phyloP scores from a whole-genome alignment of 2,113 vertebrate species.

The Melanocharis versteri region DNA sequence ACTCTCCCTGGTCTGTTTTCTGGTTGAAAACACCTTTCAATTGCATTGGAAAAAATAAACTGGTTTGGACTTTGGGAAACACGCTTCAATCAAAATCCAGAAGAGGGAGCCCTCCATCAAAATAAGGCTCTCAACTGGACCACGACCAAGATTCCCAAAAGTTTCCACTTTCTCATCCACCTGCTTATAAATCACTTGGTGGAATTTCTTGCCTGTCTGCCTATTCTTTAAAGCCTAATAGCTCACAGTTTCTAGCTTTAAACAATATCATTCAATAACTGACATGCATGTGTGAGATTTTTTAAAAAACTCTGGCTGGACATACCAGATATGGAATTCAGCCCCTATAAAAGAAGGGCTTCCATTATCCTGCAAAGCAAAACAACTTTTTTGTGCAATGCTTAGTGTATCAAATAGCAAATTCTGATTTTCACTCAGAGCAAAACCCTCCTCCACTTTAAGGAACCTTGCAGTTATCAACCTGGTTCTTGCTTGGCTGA shows the following conservation, averaged over 20 bases:
- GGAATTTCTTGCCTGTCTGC: constrained; percentile 50
- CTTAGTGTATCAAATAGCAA: not conserved
- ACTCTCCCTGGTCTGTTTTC: not conserved
- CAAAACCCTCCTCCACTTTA: not conserved
- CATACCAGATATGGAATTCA: not conserved
- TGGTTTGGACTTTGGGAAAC: not conserved
- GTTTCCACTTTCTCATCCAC: constrained; percentile 53
- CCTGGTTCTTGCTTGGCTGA: not conserved
- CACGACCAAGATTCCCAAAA: not conserved
- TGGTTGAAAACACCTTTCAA: not conserved
- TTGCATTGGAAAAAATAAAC: not conserved
- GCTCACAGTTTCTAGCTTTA: constrained; percentile 21
- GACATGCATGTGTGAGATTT: not conserved
- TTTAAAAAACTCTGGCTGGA: not conserved
- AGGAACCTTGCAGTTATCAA: not conserved
- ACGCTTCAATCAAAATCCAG: constrained; percentile 22
- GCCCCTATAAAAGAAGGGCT: not conserved
- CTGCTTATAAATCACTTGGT: constrained; percentile 25
- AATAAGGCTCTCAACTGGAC: not conserved
- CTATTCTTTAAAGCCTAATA: constrained; percentile 40
- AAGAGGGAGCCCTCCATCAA: constrained; percentile 66
- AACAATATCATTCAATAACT: constrained; percentile 50
- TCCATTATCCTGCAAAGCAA: not conserved
- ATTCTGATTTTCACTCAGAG: not conserved
- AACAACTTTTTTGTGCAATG: not conserved